Conservation (phyloP, 2,888 invertebrate genomes). For the Lottia scabra region DNA sequence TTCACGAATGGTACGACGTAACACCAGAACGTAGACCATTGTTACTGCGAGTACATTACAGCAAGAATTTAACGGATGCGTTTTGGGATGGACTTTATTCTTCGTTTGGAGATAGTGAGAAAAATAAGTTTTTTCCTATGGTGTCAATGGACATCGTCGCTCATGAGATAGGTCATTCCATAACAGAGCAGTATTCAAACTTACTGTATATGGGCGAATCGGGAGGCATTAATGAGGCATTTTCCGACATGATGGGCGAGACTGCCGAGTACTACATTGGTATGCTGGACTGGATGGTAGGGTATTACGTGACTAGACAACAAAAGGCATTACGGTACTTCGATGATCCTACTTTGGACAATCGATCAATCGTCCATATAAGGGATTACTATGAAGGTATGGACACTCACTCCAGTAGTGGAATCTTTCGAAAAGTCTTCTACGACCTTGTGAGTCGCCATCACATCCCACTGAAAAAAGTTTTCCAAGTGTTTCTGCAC, state of each 20-base stretch:
- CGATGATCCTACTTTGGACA: constrained; percentile 39
- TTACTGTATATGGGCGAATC: constrained; percentile 40
- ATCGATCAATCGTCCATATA: constrained; percentile 38
- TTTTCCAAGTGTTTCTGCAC: constrained; percentile 38
- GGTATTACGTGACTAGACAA: constrained; percentile 23
- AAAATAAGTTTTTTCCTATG: constrained; percentile 33
- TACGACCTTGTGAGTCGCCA: constrained; percentile 35
- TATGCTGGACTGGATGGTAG: constrained; percentile 27
- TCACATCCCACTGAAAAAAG: constrained; percentile 34
- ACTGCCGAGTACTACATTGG: constrained; percentile 31
- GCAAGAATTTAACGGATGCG: constrained; percentile 36
- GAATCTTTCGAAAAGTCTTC: constrained; percentile 43
- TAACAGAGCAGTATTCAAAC: constrained; percentile 40
- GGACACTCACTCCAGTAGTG: constrained; percentile 47
- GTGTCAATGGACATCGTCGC: constrained; percentile 38
- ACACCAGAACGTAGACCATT: constrained; percentile 26
- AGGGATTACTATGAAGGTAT: constrained; percentile 30
- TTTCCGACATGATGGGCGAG: constrained; percentile 45
- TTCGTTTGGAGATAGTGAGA: constrained; percentile 44
- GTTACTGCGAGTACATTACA: constrained; percentile 46
- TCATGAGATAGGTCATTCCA: constrained; percentile 48
- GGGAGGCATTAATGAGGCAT: constrained; percentile 48
- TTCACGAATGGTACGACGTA: constrained; percentile 26
- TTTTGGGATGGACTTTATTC: constrained; percentile 46
- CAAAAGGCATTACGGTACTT: constrained; percentile 37